Base-by-base conservation (phyloP, 2,888 invertebrate genomes). In the Tanytarsus gracilentus region DNA sequence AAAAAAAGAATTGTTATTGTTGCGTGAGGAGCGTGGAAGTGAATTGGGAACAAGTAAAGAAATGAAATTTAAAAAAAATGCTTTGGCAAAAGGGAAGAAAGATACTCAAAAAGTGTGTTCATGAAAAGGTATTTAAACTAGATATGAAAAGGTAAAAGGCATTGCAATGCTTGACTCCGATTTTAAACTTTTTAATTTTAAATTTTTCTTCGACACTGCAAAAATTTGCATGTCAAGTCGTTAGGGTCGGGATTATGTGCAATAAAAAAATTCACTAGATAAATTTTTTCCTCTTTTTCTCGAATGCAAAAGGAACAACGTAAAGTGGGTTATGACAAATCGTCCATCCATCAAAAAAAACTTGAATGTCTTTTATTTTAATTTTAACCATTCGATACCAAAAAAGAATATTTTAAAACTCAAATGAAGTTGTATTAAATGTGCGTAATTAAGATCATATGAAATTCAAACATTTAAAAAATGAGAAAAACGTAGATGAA, bases 101-200 rank as follows among this genome's bases (percentile, higher is more conserved):
- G 44, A 44, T 44, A 44, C 44, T 44, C 44, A 44, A 44, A 21
- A 44, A 44, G 44, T 44, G 44, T 44, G 44, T 44, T 44, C 44
- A 44, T 23, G 23, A 44, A 44, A 44, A 11, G 44, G 11, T 36
- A n/a, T 14, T 36, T 14, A 44, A 21, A 21, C 16, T 18, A 44
- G 23, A 44, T 23, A 9, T 18, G 23, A 23, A 6, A 33, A 11
- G 33, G 6, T 33, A n/a, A 2, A 33, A 33, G 3, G n/a, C 9
- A 44, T n/a, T n/a, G n/a, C n/a, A n/a, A n/a, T n/a, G n/a, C n/a
- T n/a, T n/a, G n/a, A n/a, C n/a, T n/a, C n/a, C n/a, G n/a, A n/a
- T n/a, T n/a, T n/a, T n/a, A n/a, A n/a, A n/a, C n/a, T n/a, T n/a
- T n/a, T n/a, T n/a, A n/a, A n/a, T n/a, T n/a, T n/a, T n/a, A 44